Evolutionary conservation across 1,140 invertebrate species (phyloP), one percentile per base, ranked within the genome.

Genomic region (Penaeus vannamei): DNA sequence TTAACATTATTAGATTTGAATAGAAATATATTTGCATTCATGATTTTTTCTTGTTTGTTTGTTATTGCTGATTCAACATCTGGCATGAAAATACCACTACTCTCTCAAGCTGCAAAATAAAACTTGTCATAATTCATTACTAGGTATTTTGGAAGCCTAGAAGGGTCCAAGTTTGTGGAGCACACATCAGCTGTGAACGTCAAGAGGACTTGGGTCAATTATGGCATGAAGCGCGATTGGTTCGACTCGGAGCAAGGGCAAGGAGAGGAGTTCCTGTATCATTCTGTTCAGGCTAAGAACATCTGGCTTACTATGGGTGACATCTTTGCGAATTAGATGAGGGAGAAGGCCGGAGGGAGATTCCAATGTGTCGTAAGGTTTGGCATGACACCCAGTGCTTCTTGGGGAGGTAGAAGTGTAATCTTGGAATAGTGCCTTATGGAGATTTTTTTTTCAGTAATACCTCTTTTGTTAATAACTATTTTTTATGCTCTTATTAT

Each of bases 251-350:
- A 92, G 26, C 92, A 94, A 89, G 93, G 93, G 12, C 92, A 93
- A 80, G 93, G 93, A 5, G 93, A 93, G 87, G 94, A 94, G 90
- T 94, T 94, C 80, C 91, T 94, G 17, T 93, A 93, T 84, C 93
- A 94, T 46, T 92, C 93, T 2, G 92, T 93, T 19, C 93, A 94
- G 83, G 91, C 91, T 61, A 94, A 94, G 91, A 94, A 93, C 84
- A 92, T 94, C 77, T 94, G 94, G 94, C 92, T 94, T 8, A 94
- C 94, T 66, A 94, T 94, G 93, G 94, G 94, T 80, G 94, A 94
- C 72, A 94, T 94, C 46, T 94, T 93, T 93, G 94, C 94, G n/a
- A 94, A 94, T 91, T 94, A 91, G 91, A 10, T 20, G 7, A 23
- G 32, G 29, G 29, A 53, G 14, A 8, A 53, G 10, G 17, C 53